Base-by-base conservation (phyloP, 2,888 invertebrate genomes). In the Morpho achilles region DNA sequence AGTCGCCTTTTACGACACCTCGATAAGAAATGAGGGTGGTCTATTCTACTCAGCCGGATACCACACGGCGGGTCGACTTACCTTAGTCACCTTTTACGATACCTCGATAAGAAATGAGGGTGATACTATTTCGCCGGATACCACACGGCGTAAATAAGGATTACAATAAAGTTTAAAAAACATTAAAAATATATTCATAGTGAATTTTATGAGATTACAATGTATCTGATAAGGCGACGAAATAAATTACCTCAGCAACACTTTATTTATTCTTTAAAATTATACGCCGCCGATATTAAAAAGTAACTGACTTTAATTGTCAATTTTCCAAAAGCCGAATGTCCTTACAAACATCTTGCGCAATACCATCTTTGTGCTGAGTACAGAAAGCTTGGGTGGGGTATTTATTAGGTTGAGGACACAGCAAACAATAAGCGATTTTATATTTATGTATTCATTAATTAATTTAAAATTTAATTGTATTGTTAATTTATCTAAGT, bases 231-330 rank as follows among this genome's bases (percentile, higher is more conserved):
- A 52, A 39, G 9, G 10, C 10, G 8, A 39, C 39, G 39, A 32
- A 39, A 45, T 39, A 44, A 43, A 52, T 10, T 45, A 46, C 22
- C 22, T 41, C 46, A 46, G 16, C 53, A 47, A 47, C 53, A 41
- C 46, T 47, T 45, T 40, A 39, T 53, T 53, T 47, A 16, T 4
- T 46, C 10, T 43, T 23, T 39, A 45, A 39, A 16, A 10, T 52
- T 44, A 53, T 53, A 39, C 45, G 39, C 45, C 45, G 10, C 32
- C 44, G 32, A 44, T 40, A 10, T 46, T 54, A 53, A 56, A 46
- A 56, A 47, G 59, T 56, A 51, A 53, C 39, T 40, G 46, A 39
- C 23, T 42, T 46, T 61, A 61, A 61, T 61, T 61, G 50, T 40
- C 48, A 50, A 32, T 45, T 32, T 16, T 23, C 61, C 59, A 46